phyloP scores from a whole-genome alignment of 2,113 vertebrate genomes.

The Glaucidium brasilianum region DNA sequence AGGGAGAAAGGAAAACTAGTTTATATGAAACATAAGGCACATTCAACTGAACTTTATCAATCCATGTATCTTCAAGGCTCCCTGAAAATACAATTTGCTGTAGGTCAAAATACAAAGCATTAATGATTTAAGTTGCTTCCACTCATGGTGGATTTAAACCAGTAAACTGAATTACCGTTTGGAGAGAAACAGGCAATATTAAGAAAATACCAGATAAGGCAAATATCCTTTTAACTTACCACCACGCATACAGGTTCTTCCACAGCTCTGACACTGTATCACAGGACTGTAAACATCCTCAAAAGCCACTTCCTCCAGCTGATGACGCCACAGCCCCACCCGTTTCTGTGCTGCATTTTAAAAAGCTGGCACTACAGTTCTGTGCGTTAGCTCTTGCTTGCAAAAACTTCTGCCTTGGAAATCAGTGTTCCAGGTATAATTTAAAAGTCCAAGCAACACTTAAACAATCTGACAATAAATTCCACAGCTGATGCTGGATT shows the following conservation, averaged over 20 bases:
- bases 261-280: background rate
- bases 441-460: background rate
- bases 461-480: background rate
- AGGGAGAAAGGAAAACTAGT: background rate
- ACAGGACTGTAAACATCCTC: background rate
- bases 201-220: background rate
- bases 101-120: background rate
- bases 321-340: background rate
- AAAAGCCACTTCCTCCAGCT: background rate
- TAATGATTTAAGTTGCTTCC: background rate
- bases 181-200: background rate
- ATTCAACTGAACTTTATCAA: background rate
- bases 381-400: background rate
- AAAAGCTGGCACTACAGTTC: background rate
- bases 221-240: background rate
- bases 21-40: background rate
- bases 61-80: background rate
- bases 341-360: background rate
- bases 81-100: background rate
- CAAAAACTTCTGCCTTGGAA: background rate
- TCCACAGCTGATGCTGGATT: background rate
- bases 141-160: background rate
- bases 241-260: background rate
- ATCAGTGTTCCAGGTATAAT: background rate
- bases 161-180: background rate